Evolutionary conservation across 2,888 invertebrate species (phyloP), one percentile per base, ranked within the genome.

Genomic region (Troides aeacus): DNA sequence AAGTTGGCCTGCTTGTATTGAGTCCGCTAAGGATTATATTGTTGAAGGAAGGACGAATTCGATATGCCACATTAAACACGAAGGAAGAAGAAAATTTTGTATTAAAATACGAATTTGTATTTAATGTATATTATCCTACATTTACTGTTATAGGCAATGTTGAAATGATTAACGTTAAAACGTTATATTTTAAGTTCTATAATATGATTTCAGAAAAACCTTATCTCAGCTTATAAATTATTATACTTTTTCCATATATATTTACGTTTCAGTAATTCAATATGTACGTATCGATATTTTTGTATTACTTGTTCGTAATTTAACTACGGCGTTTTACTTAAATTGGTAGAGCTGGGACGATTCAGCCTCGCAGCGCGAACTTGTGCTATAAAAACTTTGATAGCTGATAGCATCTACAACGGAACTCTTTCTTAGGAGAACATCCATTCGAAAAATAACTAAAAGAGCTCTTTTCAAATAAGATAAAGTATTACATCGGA

Each of bases 381-480:
- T 92, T 89, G 76, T 76, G 79, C 79, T 85, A 87, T 92, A 91
- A 92, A 92, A 92, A 92, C 90, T 92, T 91, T 89, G 90, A 90
- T 91, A 91, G 81, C 84, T 81, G 90, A 89, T 90, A 86, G 81
- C 86, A 89, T 88, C 88, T 79, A 81, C 74, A 79, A 76, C 75
- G 75, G 79, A 86, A 89, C 88, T 89, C 86, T 85, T 89, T 87
- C 84, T 83, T 85, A 82, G 76, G 71, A 77, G 78, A 76, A 77
- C 75, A 77, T 75, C 77, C 78, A 78, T 83, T 82, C 71, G 77
- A 81, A 78, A 79, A 84, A 86, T 79, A 72, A 74, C 78, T 79
- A 75, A 74, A 71, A 76, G 74, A 72, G 75, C 71, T 57, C 30
- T 56, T 42, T n/a, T 12, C 30, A 21, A 30, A n/a, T 18, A 30